phyloP scores from a whole-genome alignment of 2,113 vertebrate genomes.

The Pungitius pungitius region DNA sequence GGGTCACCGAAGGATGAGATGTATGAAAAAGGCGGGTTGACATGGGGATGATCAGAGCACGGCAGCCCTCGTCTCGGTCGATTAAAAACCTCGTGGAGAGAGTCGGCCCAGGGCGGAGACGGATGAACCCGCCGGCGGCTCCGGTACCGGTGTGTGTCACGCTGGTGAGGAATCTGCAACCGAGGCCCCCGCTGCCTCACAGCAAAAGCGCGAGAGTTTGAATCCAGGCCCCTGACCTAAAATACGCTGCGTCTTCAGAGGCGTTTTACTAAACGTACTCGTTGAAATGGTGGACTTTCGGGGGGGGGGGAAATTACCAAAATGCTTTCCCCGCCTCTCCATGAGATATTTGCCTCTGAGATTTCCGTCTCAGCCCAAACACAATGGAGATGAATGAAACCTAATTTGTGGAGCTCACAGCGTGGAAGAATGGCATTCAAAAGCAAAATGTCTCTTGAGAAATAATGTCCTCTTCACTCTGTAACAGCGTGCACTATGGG shows the following conservation, averaged over 20 bases:
- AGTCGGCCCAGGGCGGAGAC: slow-evolving; percentile 26
- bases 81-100: slow-evolving; percentile 34
- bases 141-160: no score
- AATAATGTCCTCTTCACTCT: neutral
- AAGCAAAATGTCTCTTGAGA: neutral
- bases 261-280: neutral
- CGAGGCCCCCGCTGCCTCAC: no score
- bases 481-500: neutral
- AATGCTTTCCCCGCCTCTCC: neutral
- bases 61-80: slow-evolving; percentile 36
- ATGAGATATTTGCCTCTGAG: neutral
- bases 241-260: neutral
- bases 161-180: no score
- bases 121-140: no score
- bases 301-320: neutral
- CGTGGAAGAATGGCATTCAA: slow-evolving; percentile 3
- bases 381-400: neutral
- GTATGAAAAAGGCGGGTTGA: slow-evolving; percentile 25
- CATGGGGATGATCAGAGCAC: slow-evolving; percentile 44
- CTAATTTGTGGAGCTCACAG: neutral
- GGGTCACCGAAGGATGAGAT: slow-evolving; percentile 44
- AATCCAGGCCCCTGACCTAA: slow-evolving; percentile 38
- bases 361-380: neutral
- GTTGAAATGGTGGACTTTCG: neutral
- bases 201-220: no score